A percentile compares a stretch with the other conserved stretches of the same genome.
Evolutionary conservation across 2,888 invertebrate species (phyloP).

Genomic region (Fragum fragum): DNA sequence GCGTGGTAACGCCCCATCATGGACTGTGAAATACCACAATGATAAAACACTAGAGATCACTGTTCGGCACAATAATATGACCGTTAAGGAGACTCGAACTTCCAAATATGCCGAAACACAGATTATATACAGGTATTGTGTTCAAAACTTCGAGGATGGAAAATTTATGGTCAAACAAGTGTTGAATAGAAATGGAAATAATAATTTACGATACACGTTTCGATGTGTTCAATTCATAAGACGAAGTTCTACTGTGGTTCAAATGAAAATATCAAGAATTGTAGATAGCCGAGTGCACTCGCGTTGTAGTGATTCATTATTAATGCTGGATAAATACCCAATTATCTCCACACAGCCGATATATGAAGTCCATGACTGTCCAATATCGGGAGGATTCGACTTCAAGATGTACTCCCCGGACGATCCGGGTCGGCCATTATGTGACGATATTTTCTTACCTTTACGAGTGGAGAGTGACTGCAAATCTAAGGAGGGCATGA

Average conservation of each 20-base stretch:
- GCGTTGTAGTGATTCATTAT: conserved; percentile 52
- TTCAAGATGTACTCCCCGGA: conserved; percentile 57
- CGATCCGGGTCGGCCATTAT: conserved; percentile 45
- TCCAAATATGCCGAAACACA: conserved; percentile 36
- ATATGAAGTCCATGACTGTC: conserved; percentile 44
- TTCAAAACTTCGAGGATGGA: conserved; percentile 42
- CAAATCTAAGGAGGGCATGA: conserved; percentile 56
- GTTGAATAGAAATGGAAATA: not conserved
- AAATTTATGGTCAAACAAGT: conserved; percentile 55
- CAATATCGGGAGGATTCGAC: conserved; percentile 60
- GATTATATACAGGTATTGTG: conserved; percentile 44
- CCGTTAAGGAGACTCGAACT: conserved; percentile 37
- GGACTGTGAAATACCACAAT: conserved; percentile 57
- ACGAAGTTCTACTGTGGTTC: conserved; percentile 60
- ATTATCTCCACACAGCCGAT: conserved; percentile 62
- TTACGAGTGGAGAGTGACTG: conserved; percentile 66
- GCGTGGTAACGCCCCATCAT: conserved; percentile 49
- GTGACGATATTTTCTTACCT: conserved; percentile 66
- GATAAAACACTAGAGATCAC: conserved; percentile 51
- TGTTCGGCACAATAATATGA: conserved; percentile 50
- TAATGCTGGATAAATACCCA: conserved; percentile 59
- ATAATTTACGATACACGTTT: conserved; percentile 29
- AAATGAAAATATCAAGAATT: conserved; percentile 52
- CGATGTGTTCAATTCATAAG: conserved; percentile 58
- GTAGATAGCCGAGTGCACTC: conserved; percentile 29